Conservation (phyloP, 2,113 vertebrate species). For the Tychaedon coryphoeus region DNA sequence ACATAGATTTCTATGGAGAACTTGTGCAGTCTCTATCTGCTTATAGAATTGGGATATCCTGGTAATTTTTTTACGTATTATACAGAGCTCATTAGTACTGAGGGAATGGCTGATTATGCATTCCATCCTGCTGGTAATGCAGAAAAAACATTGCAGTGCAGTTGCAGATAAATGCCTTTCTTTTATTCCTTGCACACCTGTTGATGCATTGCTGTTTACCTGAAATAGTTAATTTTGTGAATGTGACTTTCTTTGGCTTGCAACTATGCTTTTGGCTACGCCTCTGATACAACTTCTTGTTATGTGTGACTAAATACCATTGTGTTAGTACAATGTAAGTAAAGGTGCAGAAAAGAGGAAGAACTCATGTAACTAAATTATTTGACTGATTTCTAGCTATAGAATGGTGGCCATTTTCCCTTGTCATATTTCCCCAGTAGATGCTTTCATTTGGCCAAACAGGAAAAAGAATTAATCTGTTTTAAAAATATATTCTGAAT, state of each 20-base stretch:
- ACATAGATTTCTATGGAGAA: not conserved
- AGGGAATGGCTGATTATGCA: not conserved
- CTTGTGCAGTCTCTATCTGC: not conserved
- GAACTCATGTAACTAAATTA: not conserved
- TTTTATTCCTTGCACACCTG: not conserved
- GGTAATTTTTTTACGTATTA: not conserved
- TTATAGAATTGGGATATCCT: not conserved
- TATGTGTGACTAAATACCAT: not conserved
- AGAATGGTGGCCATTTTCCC: not conserved
- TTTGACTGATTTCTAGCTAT: not conserved
- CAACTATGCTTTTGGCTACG: not conserved
- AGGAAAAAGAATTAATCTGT: not conserved
- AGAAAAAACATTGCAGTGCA: not conserved
- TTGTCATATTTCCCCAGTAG: not conserved
- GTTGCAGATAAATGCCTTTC: not conserved
- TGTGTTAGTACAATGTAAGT: not conserved
- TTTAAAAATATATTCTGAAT: not conserved
- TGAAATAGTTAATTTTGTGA: not conserved
- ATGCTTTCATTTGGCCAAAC: not conserved
- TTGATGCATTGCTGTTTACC: not conserved
- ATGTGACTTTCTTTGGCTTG: not conserved
- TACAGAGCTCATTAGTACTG: not conserved
- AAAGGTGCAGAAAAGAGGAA: not conserved
- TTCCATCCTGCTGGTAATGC: not conserved
- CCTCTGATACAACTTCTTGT: not conserved